Conservation (phyloP, 1,140 invertebrate genomes). For the Brachionus koreanus region DNA sequence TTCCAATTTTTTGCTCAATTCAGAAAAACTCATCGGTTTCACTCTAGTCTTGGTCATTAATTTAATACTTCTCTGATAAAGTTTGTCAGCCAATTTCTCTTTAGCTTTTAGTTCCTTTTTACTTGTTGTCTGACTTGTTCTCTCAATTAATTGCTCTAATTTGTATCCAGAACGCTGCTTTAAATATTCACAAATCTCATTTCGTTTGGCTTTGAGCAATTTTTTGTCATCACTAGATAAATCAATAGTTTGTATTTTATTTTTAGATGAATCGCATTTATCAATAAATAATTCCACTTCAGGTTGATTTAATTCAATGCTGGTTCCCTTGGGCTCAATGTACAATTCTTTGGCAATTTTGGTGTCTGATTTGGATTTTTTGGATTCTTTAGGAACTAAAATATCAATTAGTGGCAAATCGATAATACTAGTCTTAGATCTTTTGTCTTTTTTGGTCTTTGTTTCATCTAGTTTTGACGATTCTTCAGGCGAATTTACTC, state of each 20-base stretch:
- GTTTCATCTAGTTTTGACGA: background rate
- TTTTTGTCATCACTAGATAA: slow-evolving; percentile 6
- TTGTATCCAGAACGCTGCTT: slow-evolving; percentile 6
- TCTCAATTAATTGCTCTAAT: background rate
- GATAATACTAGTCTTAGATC: slow-evolving; percentile 6
- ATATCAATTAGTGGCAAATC: slow-evolving; percentile 37
- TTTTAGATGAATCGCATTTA: background rate
- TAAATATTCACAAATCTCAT: background rate
- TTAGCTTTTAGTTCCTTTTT: slow-evolving; percentile 22
- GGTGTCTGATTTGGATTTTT: background rate
- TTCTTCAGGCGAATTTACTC: background rate
- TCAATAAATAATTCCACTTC: slow-evolving; percentile 1
- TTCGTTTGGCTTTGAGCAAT: slow-evolving; percentile 14
- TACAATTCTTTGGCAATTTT: background rate
- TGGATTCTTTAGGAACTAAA: slow-evolving; percentile 31
- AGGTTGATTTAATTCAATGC: slow-evolving; percentile 18
- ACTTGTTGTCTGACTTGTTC: background rate
- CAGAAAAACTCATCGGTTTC: background rate
- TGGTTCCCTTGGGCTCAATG: background rate
- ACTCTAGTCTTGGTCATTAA: background rate
- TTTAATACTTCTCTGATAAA: slow-evolving; percentile 12
- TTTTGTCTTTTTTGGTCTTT: background rate
- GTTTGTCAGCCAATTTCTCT: slow-evolving; percentile 20
- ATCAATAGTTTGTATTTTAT: background rate
- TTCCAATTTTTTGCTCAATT: slow-evolving; percentile 33